A percentile compares a stretch with the other conserved stretches of the same genome.
Evolutionary conservation across 2,113 vertebrate species (phyloP).

Genomic region (Agapornis roseicollis): DNA sequence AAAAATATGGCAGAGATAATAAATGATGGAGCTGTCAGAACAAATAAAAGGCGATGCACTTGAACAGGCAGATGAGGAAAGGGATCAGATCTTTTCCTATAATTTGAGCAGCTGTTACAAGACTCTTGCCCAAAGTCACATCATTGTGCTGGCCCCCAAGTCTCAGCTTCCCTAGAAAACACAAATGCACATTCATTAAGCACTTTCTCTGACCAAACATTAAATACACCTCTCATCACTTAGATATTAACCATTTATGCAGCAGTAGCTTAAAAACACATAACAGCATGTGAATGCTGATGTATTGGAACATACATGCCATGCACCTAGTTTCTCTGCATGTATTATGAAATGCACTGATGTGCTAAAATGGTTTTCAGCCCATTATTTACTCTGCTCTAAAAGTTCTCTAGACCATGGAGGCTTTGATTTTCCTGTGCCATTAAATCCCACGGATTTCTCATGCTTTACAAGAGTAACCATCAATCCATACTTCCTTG

Average conservation of each 20-base stretch:
- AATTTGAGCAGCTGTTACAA: neutral
- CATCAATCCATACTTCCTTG: neutral
- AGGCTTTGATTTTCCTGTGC: neutral
- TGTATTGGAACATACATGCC: neutral
- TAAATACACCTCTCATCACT: neutral
- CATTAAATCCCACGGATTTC: neutral
- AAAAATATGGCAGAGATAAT: neutral
- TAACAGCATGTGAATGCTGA: neutral
- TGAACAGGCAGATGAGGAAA: neutral
- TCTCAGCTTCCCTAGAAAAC: neutral
- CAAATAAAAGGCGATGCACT: neutral
- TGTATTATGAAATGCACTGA: neutral
- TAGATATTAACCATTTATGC: neutral
- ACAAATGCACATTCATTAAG: neutral
- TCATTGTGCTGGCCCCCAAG: neutral
- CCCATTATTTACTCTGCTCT: neutral
- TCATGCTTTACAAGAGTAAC: neutral
- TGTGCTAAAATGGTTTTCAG: neutral
- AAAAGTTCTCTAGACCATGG: neutral
- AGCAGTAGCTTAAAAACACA: neutral
- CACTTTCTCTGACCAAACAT: neutral
- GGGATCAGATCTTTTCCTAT: neutral
- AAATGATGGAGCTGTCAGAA: neutral
- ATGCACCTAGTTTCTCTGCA: neutral
- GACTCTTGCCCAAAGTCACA: neutral